Percentiles rank a stretch among this genome's conserved stretches.
These are phyloP conservation scores for Cliona cf. orientalis DNA, from an alignment of 37 sponge, comb jelly and placozoan species.

Conservation along the genomic window DNA sequence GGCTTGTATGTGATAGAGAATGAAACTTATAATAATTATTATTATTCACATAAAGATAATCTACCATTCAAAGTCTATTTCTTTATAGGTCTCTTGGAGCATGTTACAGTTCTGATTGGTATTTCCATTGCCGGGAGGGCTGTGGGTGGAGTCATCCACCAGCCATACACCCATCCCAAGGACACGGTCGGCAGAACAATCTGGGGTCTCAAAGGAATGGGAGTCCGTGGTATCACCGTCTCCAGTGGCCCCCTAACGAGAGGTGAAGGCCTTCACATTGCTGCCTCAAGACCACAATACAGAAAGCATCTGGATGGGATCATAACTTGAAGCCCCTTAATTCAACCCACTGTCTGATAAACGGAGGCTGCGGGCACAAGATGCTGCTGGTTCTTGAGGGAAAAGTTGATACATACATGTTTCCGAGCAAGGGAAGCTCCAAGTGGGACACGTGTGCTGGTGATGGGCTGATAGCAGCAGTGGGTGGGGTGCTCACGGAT, in stretches of 20 bases:
- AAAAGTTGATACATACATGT: constrained; percentile 81
- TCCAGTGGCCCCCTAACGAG: neutral
- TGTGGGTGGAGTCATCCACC: constrained; percentile 91
- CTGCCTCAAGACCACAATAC: too few relatives aligned
- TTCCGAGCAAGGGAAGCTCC: constrained; percentile 81
- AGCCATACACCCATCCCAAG: constrained; percentile 77
- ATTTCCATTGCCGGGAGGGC: constrained; percentile 79
- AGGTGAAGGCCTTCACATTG: constrained; percentile 21
- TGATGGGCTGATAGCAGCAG: constrained; percentile 79
- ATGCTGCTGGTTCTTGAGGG: constrained; percentile 87
- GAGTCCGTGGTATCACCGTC: constrained; percentile 56
- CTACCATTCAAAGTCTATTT: too few relatives aligned
- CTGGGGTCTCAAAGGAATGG: constrained; percentile 91
- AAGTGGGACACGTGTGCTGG: constrained; percentile 98
- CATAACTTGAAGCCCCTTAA: constrained; percentile 37
- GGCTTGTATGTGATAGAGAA: too few relatives aligned
- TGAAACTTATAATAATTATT: too few relatives aligned
- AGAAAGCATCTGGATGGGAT: too few relatives aligned
- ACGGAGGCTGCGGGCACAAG: constrained; percentile 94
- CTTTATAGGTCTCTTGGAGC: constrained; percentile 63
- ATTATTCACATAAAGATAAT: too few relatives aligned
- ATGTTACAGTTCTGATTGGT: constrained; percentile 94
- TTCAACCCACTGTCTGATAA: constrained; percentile 41
- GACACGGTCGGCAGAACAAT: constrained; percentile 73
- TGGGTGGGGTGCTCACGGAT: constrained; percentile 85